These are phyloP conservation scores for Volucella bombylans DNA, from an alignment of 2,888 invertebrate genomes.

Conservation along the genomic window DNA sequence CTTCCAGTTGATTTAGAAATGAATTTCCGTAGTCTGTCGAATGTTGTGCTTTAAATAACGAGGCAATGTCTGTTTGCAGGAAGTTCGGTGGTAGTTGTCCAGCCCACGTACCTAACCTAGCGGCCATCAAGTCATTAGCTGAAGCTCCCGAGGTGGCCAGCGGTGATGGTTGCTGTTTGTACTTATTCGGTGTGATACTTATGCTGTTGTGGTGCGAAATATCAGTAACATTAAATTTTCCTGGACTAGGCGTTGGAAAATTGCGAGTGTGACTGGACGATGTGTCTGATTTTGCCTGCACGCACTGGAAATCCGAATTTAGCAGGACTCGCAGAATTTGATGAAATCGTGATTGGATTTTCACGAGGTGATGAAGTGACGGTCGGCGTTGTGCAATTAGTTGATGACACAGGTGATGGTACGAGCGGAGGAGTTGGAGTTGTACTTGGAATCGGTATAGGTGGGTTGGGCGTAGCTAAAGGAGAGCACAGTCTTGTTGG, in stretches of 20 bases:
- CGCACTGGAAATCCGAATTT: slow-evolving; percentile 84
- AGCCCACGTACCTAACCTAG: slow-evolving; percentile 81
- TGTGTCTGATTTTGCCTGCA: slow-evolving; percentile 85
- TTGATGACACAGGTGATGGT: slow-evolving; percentile 53
- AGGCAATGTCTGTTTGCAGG: slow-evolving; percentile 80
- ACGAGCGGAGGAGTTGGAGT: slow-evolving; percentile 70
- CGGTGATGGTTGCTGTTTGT: slow-evolving; percentile 76
- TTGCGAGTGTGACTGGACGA: slow-evolving; percentile 84
- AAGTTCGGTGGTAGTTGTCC: slow-evolving; percentile 81
- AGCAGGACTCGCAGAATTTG: slow-evolving; percentile 82
- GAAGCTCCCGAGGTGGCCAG: slow-evolving; percentile 75
- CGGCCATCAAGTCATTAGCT: slow-evolving; percentile 82
- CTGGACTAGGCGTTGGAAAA: slow-evolving; percentile 83
- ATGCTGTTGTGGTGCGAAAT: slow-evolving; percentile 81
- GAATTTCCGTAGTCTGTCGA: slow-evolving; percentile 81
- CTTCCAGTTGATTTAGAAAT: slow-evolving; percentile 81
- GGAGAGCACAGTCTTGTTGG: slow-evolving; percentile 81
- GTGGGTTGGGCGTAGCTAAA: slow-evolving; percentile 80
- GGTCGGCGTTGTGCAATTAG: slow-evolving; percentile 73
- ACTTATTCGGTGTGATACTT: slow-evolving; percentile 81
- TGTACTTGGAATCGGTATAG: slow-evolving; percentile 73
- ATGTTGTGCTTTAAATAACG: slow-evolving; percentile 79
- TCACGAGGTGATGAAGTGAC: slow-evolving; percentile 80
- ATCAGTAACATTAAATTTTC: slow-evolving; percentile 81
- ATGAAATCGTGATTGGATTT: slow-evolving; percentile 82